Conservation (phyloP, 2,797 vertebrate genomes). For the Brachymystax lenok region DNA sequence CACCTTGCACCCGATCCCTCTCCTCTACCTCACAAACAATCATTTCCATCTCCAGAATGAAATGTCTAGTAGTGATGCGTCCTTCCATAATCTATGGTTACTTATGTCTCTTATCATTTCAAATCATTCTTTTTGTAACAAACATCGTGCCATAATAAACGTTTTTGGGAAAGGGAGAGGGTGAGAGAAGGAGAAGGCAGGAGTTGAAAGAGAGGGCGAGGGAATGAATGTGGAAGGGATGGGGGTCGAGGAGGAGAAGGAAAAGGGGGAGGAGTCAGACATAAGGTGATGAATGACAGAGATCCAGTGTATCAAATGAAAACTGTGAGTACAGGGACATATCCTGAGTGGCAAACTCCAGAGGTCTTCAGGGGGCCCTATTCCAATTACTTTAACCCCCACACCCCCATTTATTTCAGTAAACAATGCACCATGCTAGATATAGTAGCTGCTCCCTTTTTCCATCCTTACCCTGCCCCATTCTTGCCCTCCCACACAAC, state of each 20-base stretch:
- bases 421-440: constrained; percentile 9
- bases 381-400: not conserved
- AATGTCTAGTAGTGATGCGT: not conserved
- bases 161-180: not conserved
- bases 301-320: constrained; percentile 13
- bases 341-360: not conserved
- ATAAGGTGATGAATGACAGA: constrained; percentile 1
- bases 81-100: not conserved
- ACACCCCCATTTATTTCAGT: not conserved
- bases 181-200: not conserved
- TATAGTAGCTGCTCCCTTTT: not conserved
- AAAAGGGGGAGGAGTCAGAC: constrained; percentile 6
- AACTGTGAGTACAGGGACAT: not conserved
- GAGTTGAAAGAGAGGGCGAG: constrained; percentile 15
- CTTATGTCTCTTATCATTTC: not conserved
- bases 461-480: not conserved
- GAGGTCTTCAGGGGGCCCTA: not conserved
- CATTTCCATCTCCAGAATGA: not conserved
- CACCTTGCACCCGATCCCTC: not conserved
- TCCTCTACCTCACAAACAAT: not conserved
- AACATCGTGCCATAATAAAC: not conserved
- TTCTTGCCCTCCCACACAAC: not conserved
- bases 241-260: constrained; percentile 20
- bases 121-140: constrained; percentile 5
- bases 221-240: constrained; percentile 3